Evolutionary conservation across 2,888 invertebrate species (phyloP).

Genomic region (Morpho achilles): DNA sequence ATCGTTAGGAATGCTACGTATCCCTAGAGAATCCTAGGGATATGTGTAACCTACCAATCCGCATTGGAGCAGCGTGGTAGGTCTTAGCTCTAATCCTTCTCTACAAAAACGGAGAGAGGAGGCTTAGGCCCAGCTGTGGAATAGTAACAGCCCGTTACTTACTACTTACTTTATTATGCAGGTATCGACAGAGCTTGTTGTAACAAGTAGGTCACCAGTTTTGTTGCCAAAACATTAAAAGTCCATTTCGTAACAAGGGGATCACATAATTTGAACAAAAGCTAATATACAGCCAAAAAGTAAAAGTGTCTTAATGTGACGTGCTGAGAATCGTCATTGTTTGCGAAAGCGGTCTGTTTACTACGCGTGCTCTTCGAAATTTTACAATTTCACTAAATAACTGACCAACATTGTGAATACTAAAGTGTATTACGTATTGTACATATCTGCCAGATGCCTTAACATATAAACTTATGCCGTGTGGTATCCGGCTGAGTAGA

Average conservation of each 20-base stretch:
- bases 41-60: no score
- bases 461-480: neutral
- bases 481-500: no score
- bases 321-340: slow-evolving; percentile 45
- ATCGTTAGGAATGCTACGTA: no score
- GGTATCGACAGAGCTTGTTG: neutral
- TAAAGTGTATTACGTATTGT: slow-evolving; percentile 33
- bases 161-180: no score
- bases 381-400: slow-evolving; percentile 68
- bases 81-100: no score
- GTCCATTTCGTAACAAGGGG: slow-evolving; percentile 27
- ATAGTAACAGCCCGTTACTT: no score
- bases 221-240: slow-evolving; percentile 11
- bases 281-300: slow-evolving; percentile 31
- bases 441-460: slow-evolving; percentile 2
- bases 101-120: no score
- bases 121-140: no score
- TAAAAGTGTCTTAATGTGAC: slow-evolving; percentile 51
- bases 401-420: slow-evolving; percentile 47
- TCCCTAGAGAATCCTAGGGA: no score
- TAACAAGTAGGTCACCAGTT: neutral
- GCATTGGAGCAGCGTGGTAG: no score
- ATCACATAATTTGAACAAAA: slow-evolving; percentile 22
- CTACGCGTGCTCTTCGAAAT: slow-evolving; percentile 58
- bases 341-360: slow-evolving; percentile 64